These are phyloP conservation scores for Leptopilina syphax DNA, from an alignment of 2,888 invertebrate genomes.

Conservation along the genomic window DNA sequence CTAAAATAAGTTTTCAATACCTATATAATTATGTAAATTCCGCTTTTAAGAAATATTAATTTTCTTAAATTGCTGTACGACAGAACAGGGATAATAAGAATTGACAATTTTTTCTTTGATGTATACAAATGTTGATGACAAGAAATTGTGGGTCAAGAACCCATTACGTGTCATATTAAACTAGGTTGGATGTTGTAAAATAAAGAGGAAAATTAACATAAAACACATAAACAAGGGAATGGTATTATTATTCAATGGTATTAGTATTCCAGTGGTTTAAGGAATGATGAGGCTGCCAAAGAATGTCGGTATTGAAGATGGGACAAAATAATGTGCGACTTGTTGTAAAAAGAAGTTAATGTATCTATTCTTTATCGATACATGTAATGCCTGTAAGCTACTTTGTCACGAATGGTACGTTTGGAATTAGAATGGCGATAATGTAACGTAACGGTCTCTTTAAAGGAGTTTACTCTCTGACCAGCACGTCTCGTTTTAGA, in stretches of 20 bases:
- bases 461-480: conserved; percentile 46
- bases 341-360: conserved; percentile 20
- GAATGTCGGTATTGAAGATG: conserved; percentile 34
- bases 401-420: conserved; percentile 47
- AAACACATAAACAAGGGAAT: conserved; percentile 54
- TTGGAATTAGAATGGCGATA: conserved; percentile 61
- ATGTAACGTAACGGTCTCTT: conserved; percentile 53
- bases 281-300: conserved; percentile 44
- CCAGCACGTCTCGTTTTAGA: conserved; percentile 50
- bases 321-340: conserved; percentile 27
- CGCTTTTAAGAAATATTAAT: too few relatives aligned
- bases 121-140: conserved; percentile 44
- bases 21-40: too few relatives aligned
- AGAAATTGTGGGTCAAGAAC: conserved; percentile 60
- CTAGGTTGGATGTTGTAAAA: conserved; percentile 24
- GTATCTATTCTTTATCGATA: neutral
- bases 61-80: too few relatives aligned
- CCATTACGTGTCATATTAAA: conserved; percentile 55
- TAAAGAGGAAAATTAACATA: conserved; percentile 54
- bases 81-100: too few relatives aligned
- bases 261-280: conserved; percentile 50
- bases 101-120: neutral
- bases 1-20: too few relatives aligned
- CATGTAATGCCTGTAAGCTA: conserved; percentile 13
- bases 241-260: conserved; percentile 40